Percentiles rank a stretch among this genome's conserved stretches.
Evolutionary conservation across 2,113 vertebrate genomes (phyloP).

Genomic region (Osmerus mordax): DNA sequence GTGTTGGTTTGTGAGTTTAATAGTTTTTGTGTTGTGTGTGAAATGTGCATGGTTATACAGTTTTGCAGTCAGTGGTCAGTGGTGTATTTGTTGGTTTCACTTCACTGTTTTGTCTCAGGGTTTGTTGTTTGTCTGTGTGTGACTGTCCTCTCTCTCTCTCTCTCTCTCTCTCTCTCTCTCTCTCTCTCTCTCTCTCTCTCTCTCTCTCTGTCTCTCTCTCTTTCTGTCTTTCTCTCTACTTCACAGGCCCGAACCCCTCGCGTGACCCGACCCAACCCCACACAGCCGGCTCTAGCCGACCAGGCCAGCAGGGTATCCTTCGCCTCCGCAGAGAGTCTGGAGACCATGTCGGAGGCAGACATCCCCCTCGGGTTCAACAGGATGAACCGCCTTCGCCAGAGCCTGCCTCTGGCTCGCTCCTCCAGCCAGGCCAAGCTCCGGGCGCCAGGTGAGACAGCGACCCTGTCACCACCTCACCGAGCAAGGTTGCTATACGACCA

Average conservation of each 20-base stretch:
- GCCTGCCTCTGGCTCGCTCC: slow-evolving; percentile 91
- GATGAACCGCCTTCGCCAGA: slow-evolving; percentile 96
- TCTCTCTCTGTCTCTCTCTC: neutral
- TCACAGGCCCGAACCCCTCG: slow-evolving; percentile 87
- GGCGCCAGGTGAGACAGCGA: slow-evolving; percentile 79
- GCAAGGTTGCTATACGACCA: neutral
- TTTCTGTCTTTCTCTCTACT: slow-evolving; percentile 15
- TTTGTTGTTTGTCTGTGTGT: neutral
- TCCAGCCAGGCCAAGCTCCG: slow-evolving; percentile 94
- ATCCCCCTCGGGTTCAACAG: slow-evolving; percentile 92
- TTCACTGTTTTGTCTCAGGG: too few species aligned
- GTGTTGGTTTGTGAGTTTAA: too few species aligned
- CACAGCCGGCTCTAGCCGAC: slow-evolving; percentile 81
- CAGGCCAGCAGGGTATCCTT: slow-evolving; percentile 89
- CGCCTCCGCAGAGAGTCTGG: slow-evolving; percentile 89
- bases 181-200: too few species aligned
- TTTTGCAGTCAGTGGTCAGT: too few species aligned
- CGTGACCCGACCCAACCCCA: slow-evolving; percentile 80
- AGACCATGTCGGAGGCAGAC: slow-evolving; percentile 94
- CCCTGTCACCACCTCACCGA: neutral
- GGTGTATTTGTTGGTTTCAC: neutral
- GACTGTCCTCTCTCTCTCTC: neutral
- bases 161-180: too few species aligned
- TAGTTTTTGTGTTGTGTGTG: too few species aligned
- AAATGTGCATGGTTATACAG: too few species aligned